Base-by-base conservation (phyloP, 2,888 invertebrate genomes). In the Molorchus minor region DNA sequence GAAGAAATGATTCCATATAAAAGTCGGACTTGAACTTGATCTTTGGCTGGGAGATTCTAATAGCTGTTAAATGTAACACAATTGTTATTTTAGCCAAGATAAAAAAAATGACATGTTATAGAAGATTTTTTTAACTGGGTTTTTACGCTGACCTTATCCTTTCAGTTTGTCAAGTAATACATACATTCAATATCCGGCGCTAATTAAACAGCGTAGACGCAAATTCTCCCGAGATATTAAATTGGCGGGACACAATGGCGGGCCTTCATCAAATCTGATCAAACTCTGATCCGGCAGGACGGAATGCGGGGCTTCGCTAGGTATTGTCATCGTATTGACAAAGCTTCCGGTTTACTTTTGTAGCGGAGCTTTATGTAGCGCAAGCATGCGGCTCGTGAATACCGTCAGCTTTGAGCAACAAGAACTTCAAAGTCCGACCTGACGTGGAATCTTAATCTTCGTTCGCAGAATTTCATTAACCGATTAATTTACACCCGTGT, bases 401-500 rank as follows among this genome's bases (percentile, higher is more conserved):
- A 65, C 68, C 69, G 63, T 58, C 60, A 56, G 65, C 74, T 71
- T 71, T 71, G 72, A 69, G 67, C 62, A 71, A 72, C 69, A 54
- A 49, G 67, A 74, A 68, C 72, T 69, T 71, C 72, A 72, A 73
- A 74, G 73, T 70, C 68, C 62, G 60, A 63, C 67, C 65, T 68
- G 70, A 67, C 64, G 57, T 63, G 72, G 74, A 75, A 75, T 75
- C 71, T 70, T 73, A 73, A 73, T 74, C 71, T 71, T 62, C 56
- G 66, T 71, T 71, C 68, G 61, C 65, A 70, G 72, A 74, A 75
- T 74, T 72, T 73, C 72, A 74, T 74, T 73, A 52, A 52, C 52
- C 52, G 52, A 52, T 52, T 52, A 52, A 52, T 52, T 52, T 52
- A 52, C 52, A 52, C 52, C 41, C 17, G 10, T 13, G 29, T n/a